Base-by-base conservation (phyloP, 2,888 invertebrate genomes). In the Drosophila diplacantha region DNA sequence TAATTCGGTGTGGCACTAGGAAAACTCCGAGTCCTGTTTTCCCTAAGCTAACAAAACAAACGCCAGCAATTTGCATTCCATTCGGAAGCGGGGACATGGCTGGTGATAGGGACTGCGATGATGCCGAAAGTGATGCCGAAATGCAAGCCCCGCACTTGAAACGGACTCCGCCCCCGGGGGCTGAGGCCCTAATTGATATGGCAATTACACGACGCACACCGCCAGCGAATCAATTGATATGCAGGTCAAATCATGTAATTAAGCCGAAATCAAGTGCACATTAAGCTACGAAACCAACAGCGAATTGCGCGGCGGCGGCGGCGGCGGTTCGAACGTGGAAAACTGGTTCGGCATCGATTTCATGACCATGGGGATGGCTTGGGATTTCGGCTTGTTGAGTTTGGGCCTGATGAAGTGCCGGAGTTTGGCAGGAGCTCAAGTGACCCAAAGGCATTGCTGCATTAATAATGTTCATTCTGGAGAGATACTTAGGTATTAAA, bases 201-300 rank as follows among this genome's bases (percentile, higher is more conserved):
- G 41, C 63, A 63, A 64, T 63, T 63, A 64, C 43, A 58, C 9
- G 35, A 39, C 43, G 61, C 43, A 9, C 51, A 51, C 62, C 51
- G 62, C 60, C 31, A 24, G 51, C 44, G 38, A 59, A 29, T 41
- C 56, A 35, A 63, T 65, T 65, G 66, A 65, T 63, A 63, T 57
- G 58, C 44, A 51, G 58, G 50, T 68, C 56, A 69, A 74, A 66
- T 55, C 78, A 43, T 59, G 76, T 72, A 76, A 81, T 77, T 81
- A 77, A 77, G 76, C 68, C 51, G 60, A 75, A 79, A 77, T 77
- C 80, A 77, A 81, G 81, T 79, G 76, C 64, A 68, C 80, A 79
- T 77, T 81, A 72, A 70, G 62, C 75, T 58, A 62, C 38, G 63
- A 52, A 62, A 44, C 61, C 51, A 18, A 43, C n/a, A 32, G 31